These are phyloP conservation scores for Polydesmus complanatus DNA, from an alignment of 2,888 invertebrate species.

Conservation along the genomic window DNA sequence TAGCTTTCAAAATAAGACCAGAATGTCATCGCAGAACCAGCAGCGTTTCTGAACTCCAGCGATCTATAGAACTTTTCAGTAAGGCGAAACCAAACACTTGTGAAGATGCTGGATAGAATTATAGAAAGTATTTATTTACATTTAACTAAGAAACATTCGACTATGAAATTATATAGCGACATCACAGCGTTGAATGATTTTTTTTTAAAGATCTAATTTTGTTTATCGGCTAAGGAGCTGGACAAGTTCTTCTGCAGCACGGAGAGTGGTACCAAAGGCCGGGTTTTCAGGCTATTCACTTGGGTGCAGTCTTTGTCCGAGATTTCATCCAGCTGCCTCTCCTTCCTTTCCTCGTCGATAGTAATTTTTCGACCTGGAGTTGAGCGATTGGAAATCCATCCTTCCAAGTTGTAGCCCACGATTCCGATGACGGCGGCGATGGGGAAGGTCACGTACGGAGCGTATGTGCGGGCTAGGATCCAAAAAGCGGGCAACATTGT, in stretches of 20 bases:
- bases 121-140: too few species aligned
- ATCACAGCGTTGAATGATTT: too few species aligned
- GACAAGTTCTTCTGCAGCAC: conserved; percentile 37
- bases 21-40: too few species aligned
- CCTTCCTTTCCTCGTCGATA: conserved; percentile 56
- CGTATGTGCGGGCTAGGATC: conserved; percentile 53
- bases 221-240: conserved; percentile 25
- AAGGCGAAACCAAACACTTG: too few species aligned
- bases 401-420: conserved; percentile 74
- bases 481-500: conserved; percentile 64
- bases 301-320: conserved; percentile 40
- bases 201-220: background rate
- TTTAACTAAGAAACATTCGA: too few species aligned
- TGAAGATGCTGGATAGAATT: too few species aligned
- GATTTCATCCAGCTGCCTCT: conserved; percentile 46
- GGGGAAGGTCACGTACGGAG: conserved; percentile 64
- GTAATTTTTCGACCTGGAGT: conserved; percentile 38
- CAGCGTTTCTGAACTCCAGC: too few species aligned
- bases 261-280: conserved; percentile 38
- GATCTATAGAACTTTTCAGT: too few species aligned
- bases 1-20: too few species aligned
- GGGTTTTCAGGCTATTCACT: conserved; percentile 52
- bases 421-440: conserved; percentile 67
- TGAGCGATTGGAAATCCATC: conserved; percentile 33
- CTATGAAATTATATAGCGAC: too few species aligned